Base-by-base conservation (phyloP, 2,888 invertebrate genomes). In the Metallyticus violacea region DNA sequence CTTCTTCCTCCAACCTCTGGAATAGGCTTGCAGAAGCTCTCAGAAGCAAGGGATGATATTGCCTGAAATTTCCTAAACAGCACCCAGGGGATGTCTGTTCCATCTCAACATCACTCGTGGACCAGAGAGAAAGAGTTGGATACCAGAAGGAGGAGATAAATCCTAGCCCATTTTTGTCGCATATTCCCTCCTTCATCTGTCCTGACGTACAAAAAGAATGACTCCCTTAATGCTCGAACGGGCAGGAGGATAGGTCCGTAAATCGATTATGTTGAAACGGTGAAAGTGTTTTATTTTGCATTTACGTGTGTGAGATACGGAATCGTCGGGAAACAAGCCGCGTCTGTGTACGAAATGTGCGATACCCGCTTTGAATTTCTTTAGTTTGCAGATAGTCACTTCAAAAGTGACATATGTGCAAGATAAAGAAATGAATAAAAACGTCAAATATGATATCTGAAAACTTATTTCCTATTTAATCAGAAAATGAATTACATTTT, bases 21-120 rank as follows among this genome's bases (percentile, higher is more conserved):
- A 62, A 62, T 62, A 62, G 40, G 40, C 40, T 62, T 62, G 40
- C 40, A 62, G 40, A 15, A 62, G 9, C 40, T 62, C 40, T 62
- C 15, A 2, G 40, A 62, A 22, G 22, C 40, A 62, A 15, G n/a
- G 76, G 77, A 28, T 83, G 77, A 77, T 83, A 83, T 83, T 77
- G 7, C 28, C 83, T 83, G 83, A 83, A 83, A 77, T 83, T 83
- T 83, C 77, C 77, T 22, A 83, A 83, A 83, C 77, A 77, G 83
- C 28, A 7, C 83, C 77, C 83, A 26, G 1, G 83, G 29, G 83
- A 77, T 4, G 40, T 15, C 40, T 62, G 40, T 15, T 62, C 40
- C 40, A 62, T 62, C 40, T 62, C 15, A 62, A 15, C 40, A 62
- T 62, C 40, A 62, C 40, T 62, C 40, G 3, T 62, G 40, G 40